Conservation (phyloP, 2,888 invertebrate species). For the Euproctis similis region DNA sequence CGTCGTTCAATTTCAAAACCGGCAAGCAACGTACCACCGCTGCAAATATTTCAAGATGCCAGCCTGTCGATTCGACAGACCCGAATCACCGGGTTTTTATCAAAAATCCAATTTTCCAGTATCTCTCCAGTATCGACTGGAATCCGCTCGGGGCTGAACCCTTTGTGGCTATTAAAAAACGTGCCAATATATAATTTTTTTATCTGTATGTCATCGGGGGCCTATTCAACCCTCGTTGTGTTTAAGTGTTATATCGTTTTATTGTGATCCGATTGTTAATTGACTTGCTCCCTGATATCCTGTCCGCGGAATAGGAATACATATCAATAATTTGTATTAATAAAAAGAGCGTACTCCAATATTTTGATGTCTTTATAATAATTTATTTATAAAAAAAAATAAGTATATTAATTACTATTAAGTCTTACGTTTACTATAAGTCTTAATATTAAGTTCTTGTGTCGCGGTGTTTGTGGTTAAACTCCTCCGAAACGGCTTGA, state of each 20-base stretch:
- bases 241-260: constrained; percentile 25
- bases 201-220: constrained; percentile 38
- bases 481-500: too few relatives aligned
- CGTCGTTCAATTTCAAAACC: constrained; percentile 25
- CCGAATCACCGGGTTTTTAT: constrained; percentile 46
- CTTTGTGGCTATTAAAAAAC: constrained; percentile 29
- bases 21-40: constrained; percentile 13
- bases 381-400: constrained; percentile 2
- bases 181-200: constrained; percentile 36
- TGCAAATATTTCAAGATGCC: constrained; percentile 18
- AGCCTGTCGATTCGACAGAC: constrained; percentile 10
- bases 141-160: constrained; percentile 17
- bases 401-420: too few relatives aligned
- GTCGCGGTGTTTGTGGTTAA: too few relatives aligned
- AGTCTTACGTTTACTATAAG: too few relatives aligned
- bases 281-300: constrained; percentile 17
- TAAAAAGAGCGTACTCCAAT: constrained; percentile 7
- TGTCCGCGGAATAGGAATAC: constrained; percentile 9
- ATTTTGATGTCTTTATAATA: background rate
- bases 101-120: constrained; percentile 45
- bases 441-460: too few relatives aligned
- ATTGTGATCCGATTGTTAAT: constrained; percentile 26
- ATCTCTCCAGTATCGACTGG: constrained; percentile 22
- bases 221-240: constrained; percentile 26
- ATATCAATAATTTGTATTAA: constrained; percentile 13